Percentiles rank a stretch among this genome's conserved stretches.
Evolutionary conservation across 2,113 vertebrate genomes (phyloP).

Genomic region (Rousettus leschenaultii): DNA sequence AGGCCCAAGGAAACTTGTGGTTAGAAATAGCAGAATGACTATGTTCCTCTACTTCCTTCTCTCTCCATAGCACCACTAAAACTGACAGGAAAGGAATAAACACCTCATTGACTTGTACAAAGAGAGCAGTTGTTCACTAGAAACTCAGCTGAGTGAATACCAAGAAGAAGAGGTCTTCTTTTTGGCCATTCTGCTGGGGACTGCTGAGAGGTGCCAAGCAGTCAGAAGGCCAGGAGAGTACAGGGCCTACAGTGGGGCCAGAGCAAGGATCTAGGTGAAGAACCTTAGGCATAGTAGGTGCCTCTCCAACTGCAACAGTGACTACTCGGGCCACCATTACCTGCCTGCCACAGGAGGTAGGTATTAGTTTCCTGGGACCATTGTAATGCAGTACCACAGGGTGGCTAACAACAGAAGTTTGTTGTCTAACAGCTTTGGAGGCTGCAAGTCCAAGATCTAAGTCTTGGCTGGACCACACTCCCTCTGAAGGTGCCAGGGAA

Average conservation of each 20-base stretch:
- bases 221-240: not conserved
- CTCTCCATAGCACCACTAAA: not conserved
- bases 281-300: rapidly evolving
- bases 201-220: too few relatives aligned
- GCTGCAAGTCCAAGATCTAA: not conserved
- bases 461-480: not conserved
- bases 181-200: too few relatives aligned
- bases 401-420: too few relatives aligned
- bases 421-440: not conserved
- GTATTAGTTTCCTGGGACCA: not conserved
- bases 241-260: not conserved
- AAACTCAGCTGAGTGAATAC: not conserved
- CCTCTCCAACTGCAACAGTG: not conserved
- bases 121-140: not conserved
- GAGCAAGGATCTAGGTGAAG: rapidly evolving
- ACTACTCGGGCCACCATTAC: not conserved
- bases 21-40: not conserved
- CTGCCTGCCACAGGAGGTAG: not conserved
- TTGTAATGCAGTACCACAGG: too few relatives aligned
- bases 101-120: too few relatives aligned
- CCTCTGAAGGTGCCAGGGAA: not conserved
- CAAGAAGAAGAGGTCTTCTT: not conserved
- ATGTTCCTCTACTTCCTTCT: not conserved
- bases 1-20: not conserved
- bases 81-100: not conserved